These are phyloP conservation scores for Agelastica alni DNA, from an alignment of 2,888 invertebrate genomes.

Conservation along the genomic window DNA sequence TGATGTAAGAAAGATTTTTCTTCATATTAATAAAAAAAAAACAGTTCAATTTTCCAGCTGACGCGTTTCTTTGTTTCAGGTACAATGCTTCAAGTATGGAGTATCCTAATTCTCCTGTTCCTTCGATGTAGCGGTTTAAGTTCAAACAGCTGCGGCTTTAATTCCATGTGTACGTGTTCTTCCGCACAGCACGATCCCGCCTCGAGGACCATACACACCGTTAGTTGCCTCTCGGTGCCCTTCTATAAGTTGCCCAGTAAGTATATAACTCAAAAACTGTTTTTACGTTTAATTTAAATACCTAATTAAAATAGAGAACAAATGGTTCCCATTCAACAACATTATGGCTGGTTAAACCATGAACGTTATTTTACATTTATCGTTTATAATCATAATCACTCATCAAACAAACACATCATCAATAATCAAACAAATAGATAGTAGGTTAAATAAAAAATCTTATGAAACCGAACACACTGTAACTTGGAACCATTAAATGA, in stretches of 20 bases:
- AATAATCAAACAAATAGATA: too few relatives aligned
- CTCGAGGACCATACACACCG: constrained; percentile 53
- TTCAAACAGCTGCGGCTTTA: constrained; percentile 63
- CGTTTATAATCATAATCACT: too few relatives aligned
- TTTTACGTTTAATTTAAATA: too few relatives aligned
- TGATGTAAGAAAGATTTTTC: neutral
- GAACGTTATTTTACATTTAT: too few relatives aligned
- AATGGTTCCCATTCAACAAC: too few relatives aligned
- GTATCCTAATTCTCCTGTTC: constrained; percentile 45
- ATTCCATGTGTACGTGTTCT: constrained; percentile 73
- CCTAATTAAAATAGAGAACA: too few relatives aligned
- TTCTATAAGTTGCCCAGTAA: constrained; percentile 74
- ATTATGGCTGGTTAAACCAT: too few relatives aligned
- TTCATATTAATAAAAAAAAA: neutral
- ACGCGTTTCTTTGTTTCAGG: constrained; percentile 43
- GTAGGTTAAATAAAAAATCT: too few relatives aligned
- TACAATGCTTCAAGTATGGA: constrained; percentile 49
- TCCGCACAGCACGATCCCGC: constrained; percentile 59
- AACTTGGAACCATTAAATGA: too few relatives aligned
- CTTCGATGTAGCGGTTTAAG: constrained; percentile 46
- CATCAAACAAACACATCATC: too few relatives aligned
- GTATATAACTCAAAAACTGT: too few relatives aligned
- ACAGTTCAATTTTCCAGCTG: neutral
- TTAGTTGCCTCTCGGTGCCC: constrained; percentile 74
- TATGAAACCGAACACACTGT: too few relatives aligned